Evolutionary conservation across 2,113 vertebrate genomes (phyloP).

Genomic region (Ammodytes dubius): DNA sequence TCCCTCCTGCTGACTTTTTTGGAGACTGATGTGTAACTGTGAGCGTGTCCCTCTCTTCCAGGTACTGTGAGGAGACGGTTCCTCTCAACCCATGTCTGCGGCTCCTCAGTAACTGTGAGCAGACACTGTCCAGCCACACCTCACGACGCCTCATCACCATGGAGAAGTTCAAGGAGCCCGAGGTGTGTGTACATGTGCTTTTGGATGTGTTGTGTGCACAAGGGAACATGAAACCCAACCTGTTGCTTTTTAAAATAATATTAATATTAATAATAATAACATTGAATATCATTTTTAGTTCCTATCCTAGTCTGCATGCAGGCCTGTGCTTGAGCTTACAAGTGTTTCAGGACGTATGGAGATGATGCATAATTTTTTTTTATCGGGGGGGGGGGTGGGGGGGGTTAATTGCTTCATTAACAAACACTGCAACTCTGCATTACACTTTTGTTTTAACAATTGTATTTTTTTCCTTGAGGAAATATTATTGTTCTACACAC

Average conservation of each 20-base stretch:
- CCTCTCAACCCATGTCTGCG: slow-evolving; percentile 93
- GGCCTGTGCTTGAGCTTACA: not conserved
- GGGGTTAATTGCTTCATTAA: too few relatives aligned
- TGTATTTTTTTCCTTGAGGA: not conserved
- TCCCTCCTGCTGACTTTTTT: not conserved
- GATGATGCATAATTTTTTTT: not conserved
- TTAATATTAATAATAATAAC: not conserved
- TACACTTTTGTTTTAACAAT: not conserved
- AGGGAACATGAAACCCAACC: too few relatives aligned
- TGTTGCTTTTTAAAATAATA: not conserved
- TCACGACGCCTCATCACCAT: slow-evolving; percentile 95
- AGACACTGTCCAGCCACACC: slow-evolving; percentile 96
- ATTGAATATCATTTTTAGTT: not conserved
- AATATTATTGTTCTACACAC: not conserved
- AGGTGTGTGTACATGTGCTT: slow-evolving; percentile 83
- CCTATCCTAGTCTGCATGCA: not conserved
- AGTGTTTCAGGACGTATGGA: not conserved
- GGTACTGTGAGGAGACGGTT: slow-evolving; percentile 93
- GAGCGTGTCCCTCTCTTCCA: slow-evolving; percentile 69
- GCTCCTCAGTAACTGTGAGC: slow-evolving; percentile 96
- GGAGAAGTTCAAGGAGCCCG: slow-evolving; percentile 96
- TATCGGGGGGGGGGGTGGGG: too few relatives aligned
- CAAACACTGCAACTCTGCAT: not conserved
- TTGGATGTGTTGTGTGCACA: not conserved
- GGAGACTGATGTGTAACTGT: slow-evolving; percentile 4